Percentiles rank a stretch among this genome's conserved stretches.
phyloP scores from a whole-genome alignment of 2,888 invertebrate species.

The Sisyra nigra region DNA sequence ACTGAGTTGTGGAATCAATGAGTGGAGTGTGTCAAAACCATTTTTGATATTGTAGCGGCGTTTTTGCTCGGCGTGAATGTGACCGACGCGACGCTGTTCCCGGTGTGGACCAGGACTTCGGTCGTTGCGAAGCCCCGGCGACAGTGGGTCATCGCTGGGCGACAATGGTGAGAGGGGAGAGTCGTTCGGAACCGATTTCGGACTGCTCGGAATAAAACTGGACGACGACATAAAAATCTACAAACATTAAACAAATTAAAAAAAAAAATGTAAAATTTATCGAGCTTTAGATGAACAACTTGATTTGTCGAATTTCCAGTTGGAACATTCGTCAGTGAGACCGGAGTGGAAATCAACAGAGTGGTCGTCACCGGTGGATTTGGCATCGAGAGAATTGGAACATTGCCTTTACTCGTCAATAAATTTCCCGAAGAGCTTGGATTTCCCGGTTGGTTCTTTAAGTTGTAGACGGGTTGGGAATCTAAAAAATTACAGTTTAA shows the following conservation, averaged over 20 bases:
- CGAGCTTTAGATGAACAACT: neutral
- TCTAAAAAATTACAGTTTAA: slow-evolving; percentile 2
- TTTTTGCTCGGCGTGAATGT: slow-evolving; percentile 93
- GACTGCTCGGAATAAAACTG: slow-evolving; percentile 12
- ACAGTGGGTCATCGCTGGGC: slow-evolving; percentile 18
- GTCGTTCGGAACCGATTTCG: slow-evolving; percentile 29
- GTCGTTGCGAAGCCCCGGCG: slow-evolving; percentile 28
- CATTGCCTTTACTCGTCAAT: neutral
- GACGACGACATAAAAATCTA: slow-evolving; percentile 15
- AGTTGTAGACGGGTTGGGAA: slow-evolving; percentile 5
- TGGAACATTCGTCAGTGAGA: slow-evolving; percentile 10
- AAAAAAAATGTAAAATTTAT: neutral
- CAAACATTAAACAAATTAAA: neutral
- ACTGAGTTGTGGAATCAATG: slow-evolving; percentile 79
- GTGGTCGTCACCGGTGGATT: slow-evolving; percentile 25
- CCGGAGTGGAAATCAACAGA: slow-evolving; percentile 27
- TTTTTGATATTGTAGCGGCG: slow-evolving; percentile 90
- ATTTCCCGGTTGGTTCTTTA: neutral
- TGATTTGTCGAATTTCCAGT: neutral
- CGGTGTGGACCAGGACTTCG: slow-evolving; percentile 31
- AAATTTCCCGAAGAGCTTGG: neutral
- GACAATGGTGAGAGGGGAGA: slow-evolving; percentile 45
- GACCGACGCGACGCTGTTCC: slow-evolving; percentile 69
- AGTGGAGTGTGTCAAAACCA: slow-evolving; percentile 87
- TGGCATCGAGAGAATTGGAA: slow-evolving; percentile 31